Base-by-base conservation (phyloP, 2,888 invertebrate species). In the Neocrepidodera transversa region DNA sequence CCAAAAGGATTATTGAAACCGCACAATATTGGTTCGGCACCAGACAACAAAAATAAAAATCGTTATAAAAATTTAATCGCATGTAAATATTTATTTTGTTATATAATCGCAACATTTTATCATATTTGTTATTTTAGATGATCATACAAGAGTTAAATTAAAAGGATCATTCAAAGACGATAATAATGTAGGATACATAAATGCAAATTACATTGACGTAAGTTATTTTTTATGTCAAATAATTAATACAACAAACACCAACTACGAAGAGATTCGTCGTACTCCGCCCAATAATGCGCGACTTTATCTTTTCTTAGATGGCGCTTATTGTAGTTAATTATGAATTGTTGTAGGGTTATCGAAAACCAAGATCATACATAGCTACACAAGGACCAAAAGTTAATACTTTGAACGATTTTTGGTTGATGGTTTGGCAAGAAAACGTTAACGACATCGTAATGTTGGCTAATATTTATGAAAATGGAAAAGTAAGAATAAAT, bases 121-220 rank as follows among this genome's bases (percentile, higher is more conserved):
- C 13, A 20, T 14, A 30, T 11, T 11, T 62, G 64, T 42, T 54
- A 30, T 72, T 75, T 26, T 63, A 82, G 82, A 83, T 73, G 83
- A 84, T 62, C 80, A 82, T 54, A 80, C 81, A 2, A 74, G 84
- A 64, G 84, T 84, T 2, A 71, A 74, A 62, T 65, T 81, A 61
- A 70, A 75, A 56, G 6, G 8, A 5, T 5, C 26, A 14, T 6
- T 13, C 5, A 45, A 26, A n/a, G 45, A 28, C 1, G n/a, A 13
- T 2, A 11, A 20, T 68, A 75, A 72, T 14, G 72, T 82, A 0
- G 82, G 82, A 69, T 82, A 82, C 64, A 84, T 84, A 10, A 84
- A 84, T 70, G 84, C 84, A 0, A 83, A 79, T 72, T 83, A 79
- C 62, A 79, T 83, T 45, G 77, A 79, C 58, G 82, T 82, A 76